Percentiles rank a stretch among this genome's conserved stretches.
Evolutionary conservation across 2,797 vertebrate genomes (phyloP).

Genomic region (Mareca penelope): DNA sequence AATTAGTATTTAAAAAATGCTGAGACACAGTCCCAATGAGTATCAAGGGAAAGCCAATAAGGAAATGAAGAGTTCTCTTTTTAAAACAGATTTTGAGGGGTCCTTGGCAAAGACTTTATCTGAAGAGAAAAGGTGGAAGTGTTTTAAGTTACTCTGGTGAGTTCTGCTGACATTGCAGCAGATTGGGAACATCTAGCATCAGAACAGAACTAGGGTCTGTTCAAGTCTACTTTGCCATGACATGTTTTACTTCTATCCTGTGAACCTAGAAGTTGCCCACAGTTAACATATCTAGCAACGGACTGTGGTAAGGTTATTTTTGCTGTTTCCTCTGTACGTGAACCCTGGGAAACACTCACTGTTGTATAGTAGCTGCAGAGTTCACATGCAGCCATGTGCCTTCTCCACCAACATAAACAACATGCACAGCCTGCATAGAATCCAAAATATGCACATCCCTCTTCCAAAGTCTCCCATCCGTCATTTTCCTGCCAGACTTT

Average conservation of each 20-base stretch:
- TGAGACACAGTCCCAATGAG: not conserved
- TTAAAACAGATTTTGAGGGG: not conserved
- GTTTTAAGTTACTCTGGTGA: not conserved
- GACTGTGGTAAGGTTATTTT: not conserved
- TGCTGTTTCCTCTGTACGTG: not conserved
- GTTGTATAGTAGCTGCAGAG: not conserved
- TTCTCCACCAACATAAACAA: not conserved
- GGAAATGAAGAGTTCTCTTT: not conserved
- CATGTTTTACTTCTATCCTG: not conserved
- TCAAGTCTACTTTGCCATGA: not conserved
- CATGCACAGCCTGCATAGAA: not conserved
- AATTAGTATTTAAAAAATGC: not conserved
- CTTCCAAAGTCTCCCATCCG: not conserved
- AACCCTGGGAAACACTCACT: not conserved
- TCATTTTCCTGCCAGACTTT: slow-evolving; percentile 20
- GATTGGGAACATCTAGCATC: not conserved
- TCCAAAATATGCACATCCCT: not conserved
- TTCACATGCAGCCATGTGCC: not conserved
- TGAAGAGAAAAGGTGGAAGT: not conserved
- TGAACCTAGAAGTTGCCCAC: not conserved
- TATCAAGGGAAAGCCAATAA: not conserved
- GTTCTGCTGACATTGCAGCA: not conserved
- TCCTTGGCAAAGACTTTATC: not conserved
- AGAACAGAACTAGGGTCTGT: not conserved
- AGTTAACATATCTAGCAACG: not conserved